phyloP scores from a whole-genome alignment of 35 echinoderm and acorn worm genomes.

The Apostichopus japonicus region DNA sequence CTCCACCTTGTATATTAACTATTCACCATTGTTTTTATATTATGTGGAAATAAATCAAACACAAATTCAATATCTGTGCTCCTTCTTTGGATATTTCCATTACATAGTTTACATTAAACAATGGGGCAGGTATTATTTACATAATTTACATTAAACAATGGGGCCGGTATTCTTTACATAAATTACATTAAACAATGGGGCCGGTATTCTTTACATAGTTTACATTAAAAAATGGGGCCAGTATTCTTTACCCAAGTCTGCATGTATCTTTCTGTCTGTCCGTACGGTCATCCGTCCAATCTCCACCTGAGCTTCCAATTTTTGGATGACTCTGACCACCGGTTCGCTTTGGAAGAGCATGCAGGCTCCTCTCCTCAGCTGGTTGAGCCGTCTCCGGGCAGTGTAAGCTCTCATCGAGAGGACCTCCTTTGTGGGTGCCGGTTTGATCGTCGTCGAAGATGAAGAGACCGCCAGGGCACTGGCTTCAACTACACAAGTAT shows the following conservation, averaged over 20 bases:
- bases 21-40: too few species aligned
- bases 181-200: neutral
- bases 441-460: conserved; percentile 41
- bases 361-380: conserved; percentile 77
- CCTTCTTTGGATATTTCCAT: neutral
- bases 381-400: conserved; percentile 75
- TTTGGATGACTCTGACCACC: conserved; percentile 80
- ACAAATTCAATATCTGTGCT: too few species aligned
- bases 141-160: neutral
- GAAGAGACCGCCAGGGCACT: conserved; percentile 62
- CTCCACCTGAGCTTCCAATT: conserved; percentile 89
- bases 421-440: conserved; percentile 87
- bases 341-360: conserved; percentile 97
- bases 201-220: neutral
- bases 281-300: conserved; percentile 65
- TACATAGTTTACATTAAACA: neutral
- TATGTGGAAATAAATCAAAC: too few species aligned
- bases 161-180: conserved; percentile 44
- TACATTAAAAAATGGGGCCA: neutral
- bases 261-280: conserved; percentile 83
- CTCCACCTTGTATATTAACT: too few species aligned
- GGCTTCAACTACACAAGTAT: conserved; percentile 77
- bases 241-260: conserved; percentile 79
- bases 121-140: too few species aligned
- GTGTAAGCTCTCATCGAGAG: conserved; percentile 94